Base-by-base conservation (phyloP, 1,140 invertebrate species). In the Drosophila oshimai region DNA sequence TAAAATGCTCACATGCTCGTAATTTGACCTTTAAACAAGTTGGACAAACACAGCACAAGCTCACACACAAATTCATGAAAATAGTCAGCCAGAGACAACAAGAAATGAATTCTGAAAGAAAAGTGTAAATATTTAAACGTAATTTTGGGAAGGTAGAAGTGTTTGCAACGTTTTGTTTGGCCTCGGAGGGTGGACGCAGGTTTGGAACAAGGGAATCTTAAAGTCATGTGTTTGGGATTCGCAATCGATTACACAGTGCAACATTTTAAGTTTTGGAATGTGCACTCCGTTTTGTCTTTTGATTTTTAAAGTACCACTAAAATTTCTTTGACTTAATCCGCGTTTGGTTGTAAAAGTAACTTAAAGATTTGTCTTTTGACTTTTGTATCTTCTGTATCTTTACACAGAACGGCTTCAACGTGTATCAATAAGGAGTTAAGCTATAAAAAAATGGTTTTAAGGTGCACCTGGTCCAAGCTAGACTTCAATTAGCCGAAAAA, bases 21-120 rank as follows among this genome's bases (percentile, higher is more conserved):
- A 73, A 73, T 83, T 74, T 84, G 79, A 84, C 79, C 79, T 86
- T 84, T 51, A 84, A 74, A 84, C 75, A 72, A 84, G 64, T 45
- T 74, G 55, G 55, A 80, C 37, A 62, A 70, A 76, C 54, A 39
- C 37, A 34, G 51, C 42, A 26, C 6, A 39, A 17, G 36, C 22
- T 26, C 6, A 12, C 13, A 17, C 12, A 22, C 26, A 50, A 13
- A 12, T 53, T 12, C 12, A 41, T 34, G 12, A 34, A 37, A 39
- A 13, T 47, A 31, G 20, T 41, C 37, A 62, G 67, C n/a, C 47
- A 54, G 22, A 29, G 22, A 34, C 53, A 50, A 18, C 50, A 18
- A 6, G 28, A 31, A 57, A 4, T 13, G 10, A 60, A 17, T 28
- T 28, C 10, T n/a, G 5, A 22, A 36, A 24, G 18, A 46, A 39